Base-by-base conservation (phyloP, 2,888 invertebrate genomes). In the Dendrolimus pini region DNA sequence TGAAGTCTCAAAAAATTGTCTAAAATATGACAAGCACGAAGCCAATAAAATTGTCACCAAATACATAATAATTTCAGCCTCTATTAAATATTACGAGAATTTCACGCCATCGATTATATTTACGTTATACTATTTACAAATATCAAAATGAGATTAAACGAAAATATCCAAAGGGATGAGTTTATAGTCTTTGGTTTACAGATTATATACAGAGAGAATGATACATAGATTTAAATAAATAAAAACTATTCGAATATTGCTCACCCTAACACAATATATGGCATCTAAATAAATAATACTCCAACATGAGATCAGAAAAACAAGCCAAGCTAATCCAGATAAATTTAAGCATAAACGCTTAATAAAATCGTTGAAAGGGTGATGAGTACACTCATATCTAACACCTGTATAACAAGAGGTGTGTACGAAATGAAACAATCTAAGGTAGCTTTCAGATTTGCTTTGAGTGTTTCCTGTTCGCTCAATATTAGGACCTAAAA, bases 251-350 rank as follows among this genome's bases (percentile, higher is more conserved):
- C 69, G 70, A 78, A 77, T 80, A 82, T 85, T 85, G 83, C 80
- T 82, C 72, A 72, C 71, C 67, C 71, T 81, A 75, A 81, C 77
- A 78, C 74, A 78, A 82, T 67, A 81, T 89, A 89, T 90, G 90
- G 89, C 89, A 88, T 85, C 86, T 86, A 86, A 84, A 89, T 89
- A 89, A 88, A 88, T 89, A 89, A 89, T 90, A 89, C 87, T 89
- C 83, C 9, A 77, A 80, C 78, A 85, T 89, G 89, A 90, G 89
- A 90, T 90, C 89, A 86, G 85, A 85, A 81, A 85, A 75, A 74
- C 76, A 82, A 88, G 80, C 77, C 73, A 82, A 83, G 80, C 79
- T 76, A 82, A 80, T 70, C 74, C 65, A 68, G 71, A 73, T 67
- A 71, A 68, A 69, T 47, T 47, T 72, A 82, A 83, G 85, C 84